phyloP scores from a whole-genome alignment of 2,888 invertebrate species.

The Limnephilus auricula region DNA sequence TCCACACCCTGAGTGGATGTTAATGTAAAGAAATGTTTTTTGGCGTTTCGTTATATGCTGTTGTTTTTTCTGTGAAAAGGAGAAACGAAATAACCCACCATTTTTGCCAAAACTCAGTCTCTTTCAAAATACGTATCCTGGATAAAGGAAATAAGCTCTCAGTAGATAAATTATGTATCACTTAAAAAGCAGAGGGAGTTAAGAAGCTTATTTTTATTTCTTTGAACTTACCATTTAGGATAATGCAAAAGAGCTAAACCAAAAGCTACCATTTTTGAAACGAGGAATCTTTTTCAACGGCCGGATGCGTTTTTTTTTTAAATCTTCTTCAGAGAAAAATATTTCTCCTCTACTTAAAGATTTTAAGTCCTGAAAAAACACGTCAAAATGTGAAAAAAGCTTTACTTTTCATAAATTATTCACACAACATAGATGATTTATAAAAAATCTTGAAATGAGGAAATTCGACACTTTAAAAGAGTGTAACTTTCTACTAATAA shows the following conservation, averaged over 20 bases:
- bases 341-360: no score
- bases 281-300: neutral
- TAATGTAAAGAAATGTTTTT: no score
- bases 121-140: neutral
- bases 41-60: neutral
- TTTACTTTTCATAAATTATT: no score
- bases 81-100: neutral
- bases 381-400: no score
- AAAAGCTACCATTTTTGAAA: neutral
- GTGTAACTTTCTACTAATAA: no score
- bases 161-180: neutral
- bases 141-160: neutral
- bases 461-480: no score
- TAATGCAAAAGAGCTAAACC: neutral
- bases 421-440: no score
- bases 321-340: no score
- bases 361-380: no score
- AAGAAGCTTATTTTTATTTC: neutral
- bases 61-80: neutral
- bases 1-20: no score
- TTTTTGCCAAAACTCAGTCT: neutral
- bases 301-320: no score
- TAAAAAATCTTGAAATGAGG: no score
- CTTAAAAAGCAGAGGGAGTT: neutral
- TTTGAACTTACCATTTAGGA: neutral